These are phyloP conservation scores for Drosophila melanosoma DNA, from an alignment of 2,888 invertebrate genomes.

Conservation along the genomic window DNA sequence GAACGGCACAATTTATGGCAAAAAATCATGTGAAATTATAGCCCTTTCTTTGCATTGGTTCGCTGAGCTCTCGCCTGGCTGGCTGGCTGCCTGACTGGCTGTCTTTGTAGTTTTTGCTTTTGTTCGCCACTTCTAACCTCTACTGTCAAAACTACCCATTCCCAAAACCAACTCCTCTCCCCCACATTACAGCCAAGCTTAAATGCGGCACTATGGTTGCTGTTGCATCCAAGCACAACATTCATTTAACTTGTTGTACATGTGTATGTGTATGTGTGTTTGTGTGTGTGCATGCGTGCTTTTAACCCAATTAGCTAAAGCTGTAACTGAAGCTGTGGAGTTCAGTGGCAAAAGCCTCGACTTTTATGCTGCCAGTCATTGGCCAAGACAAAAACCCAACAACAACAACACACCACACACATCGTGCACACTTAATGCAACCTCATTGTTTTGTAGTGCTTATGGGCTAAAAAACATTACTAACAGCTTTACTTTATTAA, in stretches of 20 bases:
- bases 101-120: neutral
- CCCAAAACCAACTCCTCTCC: neutral
- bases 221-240: conserved; percentile 60
- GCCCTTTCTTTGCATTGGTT: conserved; percentile 63
- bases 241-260: conserved; percentile 60
- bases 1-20: conserved; percentile 66
- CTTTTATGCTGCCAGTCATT: conserved; percentile 52
- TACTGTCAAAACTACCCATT: neutral
- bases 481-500: conserved; percentile 48
- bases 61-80: conserved; percentile 19
- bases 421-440: conserved; percentile 22
- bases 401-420: neutral
- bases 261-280: conserved; percentile 20
- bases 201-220: conserved; percentile 51
- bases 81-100: neutral
- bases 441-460: conserved; percentile 45
- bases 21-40: conserved; percentile 56
- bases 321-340: conserved; percentile 56
- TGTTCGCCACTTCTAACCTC: conserved; percentile 30
- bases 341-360: conserved; percentile 62
- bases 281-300: conserved; percentile 43
- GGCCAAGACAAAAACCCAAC: conserved; percentile 9
- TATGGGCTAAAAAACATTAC: conserved; percentile 40
- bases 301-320: conserved; percentile 74
- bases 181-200: conserved; percentile 35